Evolutionary conservation across 2,797 vertebrate genomes (phyloP).

Genomic region (Enteromius treurensis): DNA sequence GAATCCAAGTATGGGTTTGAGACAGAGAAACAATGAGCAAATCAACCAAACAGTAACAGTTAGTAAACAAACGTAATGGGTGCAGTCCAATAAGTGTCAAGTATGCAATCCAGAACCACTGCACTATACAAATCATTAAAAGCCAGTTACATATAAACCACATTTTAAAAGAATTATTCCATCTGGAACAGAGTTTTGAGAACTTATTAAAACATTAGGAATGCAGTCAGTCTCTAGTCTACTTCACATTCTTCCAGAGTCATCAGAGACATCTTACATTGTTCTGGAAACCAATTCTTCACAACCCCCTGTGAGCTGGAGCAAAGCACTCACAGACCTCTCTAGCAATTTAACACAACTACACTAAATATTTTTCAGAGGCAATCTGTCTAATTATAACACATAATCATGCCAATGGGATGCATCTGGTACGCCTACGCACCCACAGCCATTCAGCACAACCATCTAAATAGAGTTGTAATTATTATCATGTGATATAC

Average conservation of each 20-base stretch:
- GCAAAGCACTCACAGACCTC: conserved; percentile 5
- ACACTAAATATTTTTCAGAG: conserved; percentile 41
- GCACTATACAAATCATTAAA: not conserved
- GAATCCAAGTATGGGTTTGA: not conserved
- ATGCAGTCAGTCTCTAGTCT: not conserved
- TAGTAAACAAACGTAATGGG: not conserved
- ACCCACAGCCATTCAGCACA: conserved; percentile 2
- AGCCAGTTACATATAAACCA: not conserved
- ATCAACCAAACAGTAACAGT: not conserved
- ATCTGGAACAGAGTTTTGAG: not conserved
- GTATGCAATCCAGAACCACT: conserved; percentile 1
- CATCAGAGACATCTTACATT: conserved; percentile 24
- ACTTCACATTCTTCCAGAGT: conserved; percentile 12
- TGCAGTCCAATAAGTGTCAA: not conserved
- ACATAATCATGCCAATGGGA: conserved; percentile 17
- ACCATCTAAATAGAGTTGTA: conserved; percentile 27
- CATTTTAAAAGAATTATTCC: not conserved
- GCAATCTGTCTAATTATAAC: conserved; percentile 47
- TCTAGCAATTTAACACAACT: conserved; percentile 28
- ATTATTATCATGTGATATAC: conserved; percentile 2
- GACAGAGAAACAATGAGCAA: not conserved
- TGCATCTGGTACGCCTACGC: conserved; percentile 43
- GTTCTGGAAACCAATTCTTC: conserved; percentile 18
- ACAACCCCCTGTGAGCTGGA: not conserved
- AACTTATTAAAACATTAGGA: not conserved